These are phyloP conservation scores for Laothoe populi DNA, from an alignment of 2,888 invertebrate species.

Conservation along the genomic window DNA sequence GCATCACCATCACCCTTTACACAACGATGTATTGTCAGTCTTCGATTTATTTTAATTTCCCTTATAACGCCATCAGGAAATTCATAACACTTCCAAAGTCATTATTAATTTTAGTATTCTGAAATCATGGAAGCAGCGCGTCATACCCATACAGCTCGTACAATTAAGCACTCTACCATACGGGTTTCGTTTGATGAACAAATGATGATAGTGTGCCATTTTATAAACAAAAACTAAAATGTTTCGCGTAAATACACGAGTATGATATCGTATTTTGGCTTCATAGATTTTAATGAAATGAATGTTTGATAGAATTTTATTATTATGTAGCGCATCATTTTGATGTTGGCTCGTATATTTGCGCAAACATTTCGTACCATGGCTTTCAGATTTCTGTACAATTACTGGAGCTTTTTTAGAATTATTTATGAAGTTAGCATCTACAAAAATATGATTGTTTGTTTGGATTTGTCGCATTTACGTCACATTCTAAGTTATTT, in stretches of 20 bases:
- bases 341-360: not conserved
- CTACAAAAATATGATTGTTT: not conserved
- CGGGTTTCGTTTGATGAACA: slow-evolving; percentile 4
- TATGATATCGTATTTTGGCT: slow-evolving; percentile 11
- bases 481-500: not conserved
- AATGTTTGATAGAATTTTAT: slow-evolving; percentile 3
- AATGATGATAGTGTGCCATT: slow-evolving; percentile 6
- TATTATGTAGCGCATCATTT: not conserved
- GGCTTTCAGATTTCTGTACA: not conserved
- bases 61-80: not conserved
- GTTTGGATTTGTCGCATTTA: slow-evolving; percentile 4
- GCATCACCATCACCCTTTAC: too few relatives aligned
- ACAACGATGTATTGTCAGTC: not conserved
- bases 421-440: not conserved
- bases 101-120: not conserved
- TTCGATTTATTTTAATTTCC: not conserved
- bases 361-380: not conserved
- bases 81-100: not conserved
- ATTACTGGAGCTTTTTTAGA: not conserved
- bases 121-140: slow-evolving; percentile 10
- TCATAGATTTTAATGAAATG: not conserved
- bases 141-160: not conserved
- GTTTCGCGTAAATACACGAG: not conserved
- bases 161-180: not conserved
- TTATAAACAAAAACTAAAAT: slow-evolving; percentile 20